Base-by-base conservation (phyloP, 2,113 vertebrate species). In the Arizona elegans region DNA sequence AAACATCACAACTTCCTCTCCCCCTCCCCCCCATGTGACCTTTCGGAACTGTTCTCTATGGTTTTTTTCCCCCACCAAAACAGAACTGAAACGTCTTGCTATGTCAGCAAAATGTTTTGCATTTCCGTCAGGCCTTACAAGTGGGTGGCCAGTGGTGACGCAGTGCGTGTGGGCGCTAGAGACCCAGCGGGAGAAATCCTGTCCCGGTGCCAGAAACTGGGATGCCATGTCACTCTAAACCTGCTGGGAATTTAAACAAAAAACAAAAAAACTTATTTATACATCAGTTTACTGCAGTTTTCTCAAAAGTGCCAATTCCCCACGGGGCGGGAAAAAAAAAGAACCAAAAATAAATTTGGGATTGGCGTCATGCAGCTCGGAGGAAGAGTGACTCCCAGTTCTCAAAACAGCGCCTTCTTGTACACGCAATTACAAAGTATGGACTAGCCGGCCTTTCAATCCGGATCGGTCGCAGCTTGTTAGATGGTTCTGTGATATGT, bases 131-230 rank as follows among this genome's bases (percentile, higher is more conserved):
- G 11, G 52, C 29, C 65, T 54, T 23, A 9, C 58, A 15, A 52
- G 50, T 33, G 47, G 54, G 85, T 19, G 91, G 47, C 47, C 50
- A n/a, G 86, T 10, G 17, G 43, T 3, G 54, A 86, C 0, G 8
- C 53, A 17, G 19, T 23, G 2, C 13, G 1, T 0, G 54, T 0
- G 62, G 90, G 5, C 13, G 2, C 11, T 0, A 8, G 0, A 13
- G 86, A 81, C 17, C 26, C 62, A 38, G n/a, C 1, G 13, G 21
- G 21, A 8, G 5, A 38, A 0, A 0, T 2, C 1, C 70, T 24
- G 89, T 17, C 53, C 2, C 53, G 24, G 0, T 0, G 43, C 70
- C 92, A 53, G 91, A 1, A 1, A 19, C 47, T 81, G 89, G 50
- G 47, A 12, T 2, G 8, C 8, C 9, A 21, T 1, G 24, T 38